phyloP scores from a whole-genome alignment of 92 coral and sea anemone species.

The Montipora capitata region DNA sequence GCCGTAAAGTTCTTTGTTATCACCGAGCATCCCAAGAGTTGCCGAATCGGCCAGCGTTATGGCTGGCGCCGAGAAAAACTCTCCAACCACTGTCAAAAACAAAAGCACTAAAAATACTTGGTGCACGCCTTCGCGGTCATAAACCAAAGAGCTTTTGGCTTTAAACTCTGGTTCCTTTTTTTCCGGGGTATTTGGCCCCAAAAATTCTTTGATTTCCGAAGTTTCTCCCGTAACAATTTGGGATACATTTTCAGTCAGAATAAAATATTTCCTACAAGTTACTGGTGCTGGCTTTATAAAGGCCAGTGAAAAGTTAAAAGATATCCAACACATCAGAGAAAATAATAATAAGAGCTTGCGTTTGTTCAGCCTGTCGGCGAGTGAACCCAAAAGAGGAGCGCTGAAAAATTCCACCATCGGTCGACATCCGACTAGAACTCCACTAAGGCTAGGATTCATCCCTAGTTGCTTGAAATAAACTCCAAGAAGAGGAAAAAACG shows the following conservation, averaged over 20 bases:
- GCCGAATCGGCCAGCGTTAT: slow-evolving; percentile 99
- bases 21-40: slow-evolving; percentile 96
- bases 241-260: slow-evolving; percentile 96
- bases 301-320: slow-evolving; percentile 96
- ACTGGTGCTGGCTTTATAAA: slow-evolving; percentile 99
- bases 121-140: slow-evolving; percentile 95
- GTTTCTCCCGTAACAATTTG: slow-evolving; percentile 94
- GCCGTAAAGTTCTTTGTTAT: slow-evolving; percentile 96
- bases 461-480: slow-evolving; percentile 99
- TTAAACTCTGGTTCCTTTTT: slow-evolving; percentile 93
- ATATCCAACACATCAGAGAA: slow-evolving; percentile 94
- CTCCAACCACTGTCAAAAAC: slow-evolving; percentile 95
- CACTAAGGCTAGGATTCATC: slow-evolving; percentile 97
- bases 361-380: slow-evolving; percentile 95
- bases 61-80: slow-evolving; percentile 99
- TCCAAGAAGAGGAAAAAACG: slow-evolving; percentile 98
- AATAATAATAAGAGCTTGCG: slow-evolving; percentile 89
- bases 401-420: slow-evolving; percentile 99
- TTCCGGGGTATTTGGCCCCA: slow-evolving; percentile 94
- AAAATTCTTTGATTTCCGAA: slow-evolving; percentile 87
- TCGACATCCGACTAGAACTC: slow-evolving; percentile 96
- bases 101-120: slow-evolving; percentile 97
- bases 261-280: slow-evolving; percentile 95
- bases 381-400: slow-evolving; percentile 94
- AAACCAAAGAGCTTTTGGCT: slow-evolving; percentile 98